These are phyloP conservation scores for Dolichoris vasculosae DNA, from an alignment of 1,140 invertebrate species.

Conservation along the genomic window DNA sequence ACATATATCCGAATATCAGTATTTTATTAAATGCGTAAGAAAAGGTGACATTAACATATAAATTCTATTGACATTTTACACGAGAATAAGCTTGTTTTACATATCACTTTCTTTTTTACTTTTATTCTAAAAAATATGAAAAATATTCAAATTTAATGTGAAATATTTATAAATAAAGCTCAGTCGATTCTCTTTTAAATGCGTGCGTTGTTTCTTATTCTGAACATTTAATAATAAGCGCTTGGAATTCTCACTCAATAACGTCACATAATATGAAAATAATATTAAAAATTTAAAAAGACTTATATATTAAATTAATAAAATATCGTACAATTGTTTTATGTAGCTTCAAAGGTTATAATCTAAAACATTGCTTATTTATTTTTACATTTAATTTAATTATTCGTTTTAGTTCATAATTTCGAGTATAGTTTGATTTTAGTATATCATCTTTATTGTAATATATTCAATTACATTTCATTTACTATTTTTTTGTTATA, in stretches of 20 bases:
- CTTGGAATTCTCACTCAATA: neutral
- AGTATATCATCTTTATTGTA: neutral
- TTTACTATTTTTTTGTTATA: neutral
- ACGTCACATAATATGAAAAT: neutral
- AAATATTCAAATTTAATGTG: neutral
- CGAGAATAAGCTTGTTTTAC: neutral
- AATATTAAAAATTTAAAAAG: neutral
- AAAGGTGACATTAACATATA: too few species aligned
- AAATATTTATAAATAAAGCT: neutral
- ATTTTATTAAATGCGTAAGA: too few species aligned
- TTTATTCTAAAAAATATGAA: neutral
- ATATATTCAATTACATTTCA: neutral
- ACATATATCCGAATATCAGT: too few species aligned
- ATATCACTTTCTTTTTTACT: neutral
- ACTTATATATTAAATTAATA: neutral
- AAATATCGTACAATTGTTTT: neutral
- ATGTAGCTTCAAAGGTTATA: neutral
- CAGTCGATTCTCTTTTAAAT: neutral
- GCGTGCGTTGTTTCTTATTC: neutral
- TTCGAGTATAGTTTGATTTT: neutral
- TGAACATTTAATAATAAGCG: neutral
- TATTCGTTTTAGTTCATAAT: neutral
- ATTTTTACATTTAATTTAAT: neutral
- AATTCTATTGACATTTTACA: neutral
- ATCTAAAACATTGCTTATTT: neutral